A percentile compares a stretch with the other conserved stretches of the same genome.
phyloP scores from a whole-genome alignment of 2,797 vertebrate genomes.

The Coregonus ussuriensis region DNA sequence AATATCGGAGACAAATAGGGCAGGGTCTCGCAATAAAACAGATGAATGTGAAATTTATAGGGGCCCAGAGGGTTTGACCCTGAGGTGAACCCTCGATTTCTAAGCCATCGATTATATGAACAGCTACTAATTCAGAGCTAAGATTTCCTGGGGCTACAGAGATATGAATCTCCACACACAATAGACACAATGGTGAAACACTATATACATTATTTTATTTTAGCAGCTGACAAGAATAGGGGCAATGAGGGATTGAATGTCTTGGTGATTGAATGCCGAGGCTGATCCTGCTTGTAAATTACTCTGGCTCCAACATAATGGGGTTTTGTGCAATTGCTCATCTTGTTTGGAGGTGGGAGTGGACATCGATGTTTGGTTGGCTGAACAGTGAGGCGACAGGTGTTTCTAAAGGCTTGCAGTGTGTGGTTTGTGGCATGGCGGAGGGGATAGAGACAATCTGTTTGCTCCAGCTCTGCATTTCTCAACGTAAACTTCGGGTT shows the following conservation, averaged over 20 bases:
- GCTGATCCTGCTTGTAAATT: constrained; percentile 61
- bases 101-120: constrained; percentile 57
- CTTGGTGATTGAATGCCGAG: constrained; percentile 54
- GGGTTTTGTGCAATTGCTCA: constrained; percentile 57
- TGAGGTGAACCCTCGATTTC: constrained; percentile 46
- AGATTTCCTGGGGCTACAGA: constrained; percentile 58
- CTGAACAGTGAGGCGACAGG: constrained; percentile 35
- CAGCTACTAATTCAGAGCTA: constrained; percentile 53
- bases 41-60: constrained; percentile 55
- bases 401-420: constrained; percentile 45
- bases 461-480: constrained; percentile 66
- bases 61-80: constrained; percentile 49
- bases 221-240: constrained; percentile 64
- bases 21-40: constrained; percentile 39
- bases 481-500: constrained; percentile 64
- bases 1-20: constrained; percentile 33
- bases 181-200: constrained; percentile 63
- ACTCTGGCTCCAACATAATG: constrained; percentile 58
- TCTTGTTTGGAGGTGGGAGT: constrained; percentile 54
- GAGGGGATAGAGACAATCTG: constrained; percentile 53
- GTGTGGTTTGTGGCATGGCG: constrained; percentile 60
- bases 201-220: constrained; percentile 68
- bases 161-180: constrained; percentile 60
- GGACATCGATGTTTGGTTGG: constrained; percentile 30
- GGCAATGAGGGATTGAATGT: constrained; percentile 63